A percentile compares a stretch with the other conserved stretches of the same genome.
Evolutionary conservation across 2,113 vertebrate genomes (phyloP).

Genomic region (Percina caprodes): DNA sequence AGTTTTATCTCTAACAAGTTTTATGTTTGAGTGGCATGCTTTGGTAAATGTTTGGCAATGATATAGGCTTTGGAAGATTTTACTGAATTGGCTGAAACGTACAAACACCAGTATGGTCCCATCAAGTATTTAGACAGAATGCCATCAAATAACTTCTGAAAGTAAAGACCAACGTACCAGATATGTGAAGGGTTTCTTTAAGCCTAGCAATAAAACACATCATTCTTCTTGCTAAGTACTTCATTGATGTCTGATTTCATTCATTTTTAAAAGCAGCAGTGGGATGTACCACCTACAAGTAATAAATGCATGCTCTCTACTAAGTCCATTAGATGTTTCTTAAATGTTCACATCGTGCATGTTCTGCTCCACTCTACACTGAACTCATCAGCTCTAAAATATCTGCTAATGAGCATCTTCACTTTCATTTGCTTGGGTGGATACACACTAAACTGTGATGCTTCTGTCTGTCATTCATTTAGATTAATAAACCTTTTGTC

Average conservation of each 20-base stretch:
- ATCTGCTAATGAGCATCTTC: background rate
- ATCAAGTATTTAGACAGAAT: background rate
- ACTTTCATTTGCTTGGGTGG: conserved; percentile 54
- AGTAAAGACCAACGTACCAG: background rate
- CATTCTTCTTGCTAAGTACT: background rate
- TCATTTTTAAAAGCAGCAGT: conserved; percentile 16
- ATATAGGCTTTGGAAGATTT: background rate
- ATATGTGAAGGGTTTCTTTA: background rate
- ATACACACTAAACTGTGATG: background rate
- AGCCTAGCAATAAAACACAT: background rate
- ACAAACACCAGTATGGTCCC: conserved; percentile 18
- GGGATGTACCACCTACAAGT: background rate
- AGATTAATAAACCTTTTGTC: background rate
- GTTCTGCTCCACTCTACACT: background rate
- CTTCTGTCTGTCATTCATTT: conserved; percentile 39
- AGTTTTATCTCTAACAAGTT: background rate
- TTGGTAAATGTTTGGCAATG: background rate
- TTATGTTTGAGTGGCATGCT: background rate
- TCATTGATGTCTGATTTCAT: conserved; percentile 23
- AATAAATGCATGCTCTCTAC: conserved; percentile 44
- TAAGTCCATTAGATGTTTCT: conserved; percentile 21
- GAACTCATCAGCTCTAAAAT: background rate
- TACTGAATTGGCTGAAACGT: conserved; percentile 4
- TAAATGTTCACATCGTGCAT: conserved; percentile 39
- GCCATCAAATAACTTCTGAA: background rate